Evolutionary conservation across 2,888 invertebrate species (phyloP).

Genomic region (Eupithecia pulchellata): DNA sequence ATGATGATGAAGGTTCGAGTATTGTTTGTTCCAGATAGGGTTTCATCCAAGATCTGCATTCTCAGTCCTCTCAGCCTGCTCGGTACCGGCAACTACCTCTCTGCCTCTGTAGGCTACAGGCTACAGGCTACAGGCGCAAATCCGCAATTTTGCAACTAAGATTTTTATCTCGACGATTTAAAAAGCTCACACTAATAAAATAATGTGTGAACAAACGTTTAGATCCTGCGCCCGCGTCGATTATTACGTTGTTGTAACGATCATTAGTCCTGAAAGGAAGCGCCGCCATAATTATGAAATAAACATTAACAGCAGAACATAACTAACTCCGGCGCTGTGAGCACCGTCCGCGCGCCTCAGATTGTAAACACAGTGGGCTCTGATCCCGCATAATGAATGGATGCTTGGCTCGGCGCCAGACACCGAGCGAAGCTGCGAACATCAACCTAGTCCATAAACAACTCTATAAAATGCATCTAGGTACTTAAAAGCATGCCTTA

Average conservation of each 20-base stretch:
- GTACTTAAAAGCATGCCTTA: background rate
- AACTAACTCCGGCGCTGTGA: background rate
- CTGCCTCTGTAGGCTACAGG: no score
- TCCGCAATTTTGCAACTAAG: background rate
- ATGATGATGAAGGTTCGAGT: no score
- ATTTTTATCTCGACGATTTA: background rate
- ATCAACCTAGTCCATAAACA: background rate
- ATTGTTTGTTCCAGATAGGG: no score
- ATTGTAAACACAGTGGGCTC: background rate
- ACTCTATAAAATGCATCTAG: background rate
- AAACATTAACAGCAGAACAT: background rate
- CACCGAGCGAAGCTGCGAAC: background rate
- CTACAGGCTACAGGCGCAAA: no score
- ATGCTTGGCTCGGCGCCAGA: background rate
- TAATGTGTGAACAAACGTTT: background rate
- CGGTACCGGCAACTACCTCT: no score
- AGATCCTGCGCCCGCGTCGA: background rate
- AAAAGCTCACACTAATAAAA: background rate
- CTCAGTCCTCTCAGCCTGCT: no score
- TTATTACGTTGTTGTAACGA: background rate
- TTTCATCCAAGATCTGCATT: no score
- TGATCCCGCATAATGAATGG: background rate
- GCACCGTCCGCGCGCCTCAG: background rate
- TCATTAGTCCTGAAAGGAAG: background rate
- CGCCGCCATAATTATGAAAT: background rate